Base-by-base conservation (phyloP, 2,888 invertebrate genomes). In the Gisinianus flammeolus region DNA sequence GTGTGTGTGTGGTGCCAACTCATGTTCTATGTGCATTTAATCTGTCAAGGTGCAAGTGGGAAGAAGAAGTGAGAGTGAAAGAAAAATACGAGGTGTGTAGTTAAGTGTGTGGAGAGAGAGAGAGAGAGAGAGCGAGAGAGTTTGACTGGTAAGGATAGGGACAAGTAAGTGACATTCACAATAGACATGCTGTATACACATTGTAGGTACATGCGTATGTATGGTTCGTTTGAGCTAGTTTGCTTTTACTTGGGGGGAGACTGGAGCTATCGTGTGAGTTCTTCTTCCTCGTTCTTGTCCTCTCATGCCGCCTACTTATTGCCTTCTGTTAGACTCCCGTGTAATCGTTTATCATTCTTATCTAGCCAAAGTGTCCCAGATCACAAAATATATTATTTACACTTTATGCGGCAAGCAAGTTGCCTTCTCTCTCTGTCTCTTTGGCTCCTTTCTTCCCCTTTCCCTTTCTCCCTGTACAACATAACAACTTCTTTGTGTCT, bases 331-430 rank as follows among this genome's bases (percentile, higher is more conserved):
- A 70, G 54, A 5, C 22, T 44, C 44, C 12, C 35, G 62, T 73
- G 73, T 62, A 73, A 62, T 73, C 73, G 73, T 73, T 73, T 73
- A 73, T 73, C 73, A 73, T 73, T 73, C 73, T 73, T 73, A 73
- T 73, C 73, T 73, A 33, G 33, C 24, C 35, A 12, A 62, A 62
- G 73, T 73, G 73, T 73, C 62, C 73, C 73, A 73, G 73, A 73
- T 73, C 73, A 62, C 73, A 73, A 44, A 44, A 73, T 73, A 73
- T 73, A 73, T 73, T 73, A 73, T 73, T 73, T 73, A 73, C 73
- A 73, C 73, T 73, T 62, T 72, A 56, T 72, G 62, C 73, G 54
- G 54, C 73, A 62, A 24, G 16, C 12, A 26, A 2, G 24, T 26
- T 70, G 10, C 68, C 44, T 69, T 8, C 52, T 26, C 44, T 69